Conservation (phyloP, 2,797 vertebrate genomes). For the Leontocebus nigricollis region DNA sequence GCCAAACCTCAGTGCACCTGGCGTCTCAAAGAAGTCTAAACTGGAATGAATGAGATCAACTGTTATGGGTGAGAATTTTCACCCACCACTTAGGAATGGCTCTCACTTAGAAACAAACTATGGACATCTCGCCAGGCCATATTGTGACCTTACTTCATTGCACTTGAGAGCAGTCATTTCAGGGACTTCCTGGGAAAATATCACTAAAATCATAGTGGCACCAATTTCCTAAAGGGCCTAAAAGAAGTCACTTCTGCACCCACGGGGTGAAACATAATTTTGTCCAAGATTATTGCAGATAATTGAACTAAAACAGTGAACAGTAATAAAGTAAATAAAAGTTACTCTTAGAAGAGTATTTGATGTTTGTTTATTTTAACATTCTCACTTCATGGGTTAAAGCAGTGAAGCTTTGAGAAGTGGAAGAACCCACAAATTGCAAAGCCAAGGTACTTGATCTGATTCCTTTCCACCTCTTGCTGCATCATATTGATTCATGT, state of each 20-base stretch:
- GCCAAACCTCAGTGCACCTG: not conserved
- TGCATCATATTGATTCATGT: not conserved
- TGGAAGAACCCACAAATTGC: not conserved
- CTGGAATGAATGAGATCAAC: not conserved
- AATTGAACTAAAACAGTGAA: not conserved
- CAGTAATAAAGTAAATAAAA: not conserved
- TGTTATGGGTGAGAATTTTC: not conserved
- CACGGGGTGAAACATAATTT: not conserved
- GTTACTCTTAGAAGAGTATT: not conserved
- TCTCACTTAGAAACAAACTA: slow-evolving; percentile 21
- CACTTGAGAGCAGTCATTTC: not conserved
- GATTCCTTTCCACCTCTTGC: not conserved
- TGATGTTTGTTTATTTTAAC: not conserved
- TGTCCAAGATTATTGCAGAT: not conserved
- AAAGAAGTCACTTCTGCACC: not conserved
- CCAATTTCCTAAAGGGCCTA: not conserved
- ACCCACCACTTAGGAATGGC: not conserved
- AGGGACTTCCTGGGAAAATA: not conserved
- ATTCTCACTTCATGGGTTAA: not conserved
- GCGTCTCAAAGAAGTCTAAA: not conserved
- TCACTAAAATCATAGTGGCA: not conserved
- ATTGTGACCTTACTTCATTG: not conserved
- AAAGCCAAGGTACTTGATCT: not conserved
- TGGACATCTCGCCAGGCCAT: not conserved
- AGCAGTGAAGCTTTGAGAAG: not conserved